Evolutionary conservation across 2,888 invertebrate species (phyloP), one percentile per base, ranked within the genome.

Genomic region (Metellina segmentata): DNA sequence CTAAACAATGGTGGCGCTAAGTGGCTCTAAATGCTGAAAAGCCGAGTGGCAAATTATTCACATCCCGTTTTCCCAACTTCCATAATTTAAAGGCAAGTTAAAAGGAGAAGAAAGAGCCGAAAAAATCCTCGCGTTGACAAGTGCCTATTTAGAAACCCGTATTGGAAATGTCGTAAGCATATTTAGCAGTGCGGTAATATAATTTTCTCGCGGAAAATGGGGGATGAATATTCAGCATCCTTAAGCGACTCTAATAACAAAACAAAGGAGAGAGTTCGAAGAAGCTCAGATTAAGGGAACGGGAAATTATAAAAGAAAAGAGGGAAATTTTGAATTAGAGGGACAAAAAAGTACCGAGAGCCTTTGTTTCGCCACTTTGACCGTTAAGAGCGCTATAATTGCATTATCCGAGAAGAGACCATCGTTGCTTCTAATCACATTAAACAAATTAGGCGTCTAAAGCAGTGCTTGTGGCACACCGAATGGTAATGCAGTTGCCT

Each of bases 391-490:
- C 77, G 78, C 70, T 86, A 86, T 91, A 91, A 91, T 91, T 91
- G 81, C 82, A 86, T 91, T 91, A 91, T 81, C 86, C 49, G 61
- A 20, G 69, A 85, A 90, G 34, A 34, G 81, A 77, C 81, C 77
- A 77, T 77, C 81, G 74, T 53, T 9, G 34, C 19, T 77, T 75
- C 86, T 77, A 91, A 91, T 86, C 86, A 91, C 86, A 91, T 91
- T 91, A 91, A 91, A 91, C 86, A 91, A 91, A 91, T 91, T 91
- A 91, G 86, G 90, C 90, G 77, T 81, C 90, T 85, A 79, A 90
- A 74, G 85, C 72, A 83, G 53, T 72, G 74, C 90, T 90, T 90
- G 90, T 78, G 89, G 89, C 89, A 49, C 82, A 78, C 78, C 83
- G 83, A 89, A 83, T 85, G 83, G 77, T 89, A 89, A 89, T 83